Evolutionary conservation across 1,140 invertebrate genomes (phyloP), one percentile per base, ranked within the genome.

Genomic region (Caenorhabditis latens): DNA sequence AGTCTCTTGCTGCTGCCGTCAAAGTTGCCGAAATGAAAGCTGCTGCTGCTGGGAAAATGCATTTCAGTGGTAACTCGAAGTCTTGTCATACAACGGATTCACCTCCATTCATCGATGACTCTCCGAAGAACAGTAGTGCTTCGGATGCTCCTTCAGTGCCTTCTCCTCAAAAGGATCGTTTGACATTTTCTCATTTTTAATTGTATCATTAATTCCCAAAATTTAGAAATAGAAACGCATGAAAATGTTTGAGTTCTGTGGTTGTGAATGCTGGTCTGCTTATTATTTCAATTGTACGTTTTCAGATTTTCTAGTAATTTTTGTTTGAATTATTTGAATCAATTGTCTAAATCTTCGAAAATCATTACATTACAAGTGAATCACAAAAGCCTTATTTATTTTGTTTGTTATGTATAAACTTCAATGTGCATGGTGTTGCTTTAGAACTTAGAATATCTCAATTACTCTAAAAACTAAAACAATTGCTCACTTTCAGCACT

Each of bases 21-120:
- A 83, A 83, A 53, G 87, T 88, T 21, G 83, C 67, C 9, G 67
- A 75, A 19, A 83, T 88, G 32, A 84, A 82, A 61, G 84, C 87
- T 16, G 86, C 55, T 1, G 82, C 79, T 46, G 75, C 40, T 2
- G 84, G 24, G 9, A 63, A 79, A 53, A 57, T 79, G 6, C 16
- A 9, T 1, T 79, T 46, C 46, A 53, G 71, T 50, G 71, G 71
- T 4, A 75, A 24, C 9, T 46, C 53, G 0, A 57, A 43, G 46
- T 19, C 21, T 21, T 21, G 50, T 0, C 32, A 46, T 7, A 79
- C 57, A 7, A 61, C 65, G 0, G 65, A 71, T 42, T 86, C 87
- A 14, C 88, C 88, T 42, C 88, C 88, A 13, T 89, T 86, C 71
- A 89, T 89, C 83, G 88, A 89, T 48, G 88, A 89, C 57, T 85